Evolutionary conservation across 2,113 vertebrate genomes (phyloP).

Genomic region (Entelurus aequoreus): DNA sequence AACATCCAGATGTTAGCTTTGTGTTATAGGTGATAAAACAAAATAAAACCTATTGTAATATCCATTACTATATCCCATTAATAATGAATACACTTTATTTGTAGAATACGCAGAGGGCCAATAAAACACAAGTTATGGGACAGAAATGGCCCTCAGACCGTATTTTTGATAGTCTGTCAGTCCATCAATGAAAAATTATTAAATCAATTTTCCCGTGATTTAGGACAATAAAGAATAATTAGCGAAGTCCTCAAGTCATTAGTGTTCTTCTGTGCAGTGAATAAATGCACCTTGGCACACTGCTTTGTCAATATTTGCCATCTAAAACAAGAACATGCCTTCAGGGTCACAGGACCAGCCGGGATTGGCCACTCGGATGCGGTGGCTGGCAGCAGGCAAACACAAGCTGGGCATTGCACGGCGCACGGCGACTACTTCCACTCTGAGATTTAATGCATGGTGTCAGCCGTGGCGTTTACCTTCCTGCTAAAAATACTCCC

Average conservation of each 20-base stretch:
- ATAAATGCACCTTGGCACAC: slow-evolving; percentile 59
- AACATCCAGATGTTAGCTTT: too few relatives aligned
- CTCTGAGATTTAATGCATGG: slow-evolving; percentile 23
- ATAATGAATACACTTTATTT: too few relatives aligned
- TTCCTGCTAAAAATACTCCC: slow-evolving; percentile 6
- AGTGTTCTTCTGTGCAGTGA: slow-evolving; percentile 57
- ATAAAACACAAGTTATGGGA: background rate
- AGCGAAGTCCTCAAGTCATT: slow-evolving; percentile 45
- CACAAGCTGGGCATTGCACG: slow-evolving; percentile 1
- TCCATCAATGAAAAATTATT: too few relatives aligned
- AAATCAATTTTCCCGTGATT: background rate
- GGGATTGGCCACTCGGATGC: slow-evolving; percentile 29
- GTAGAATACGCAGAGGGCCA: too few relatives aligned
- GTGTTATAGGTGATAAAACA: too few relatives aligned
- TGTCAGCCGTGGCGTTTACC: slow-evolving; percentile 21
- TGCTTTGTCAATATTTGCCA: slow-evolving; percentile 70
- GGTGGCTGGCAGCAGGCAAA: slow-evolving; percentile 20
- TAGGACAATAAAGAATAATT: slow-evolving; percentile 21
- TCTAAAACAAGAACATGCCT: slow-evolving; percentile 67
- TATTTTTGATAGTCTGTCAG: background rate
- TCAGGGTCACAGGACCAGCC: slow-evolving; percentile 59
- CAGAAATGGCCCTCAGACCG: background rate
- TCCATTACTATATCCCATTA: too few relatives aligned
- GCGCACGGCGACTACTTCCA: slow-evolving; percentile 9
- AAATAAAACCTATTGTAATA: too few relatives aligned